These are phyloP conservation scores for Notarius lentiginosus DNA, from an alignment of 2,113 vertebrate species.

Conservation along the genomic window DNA sequence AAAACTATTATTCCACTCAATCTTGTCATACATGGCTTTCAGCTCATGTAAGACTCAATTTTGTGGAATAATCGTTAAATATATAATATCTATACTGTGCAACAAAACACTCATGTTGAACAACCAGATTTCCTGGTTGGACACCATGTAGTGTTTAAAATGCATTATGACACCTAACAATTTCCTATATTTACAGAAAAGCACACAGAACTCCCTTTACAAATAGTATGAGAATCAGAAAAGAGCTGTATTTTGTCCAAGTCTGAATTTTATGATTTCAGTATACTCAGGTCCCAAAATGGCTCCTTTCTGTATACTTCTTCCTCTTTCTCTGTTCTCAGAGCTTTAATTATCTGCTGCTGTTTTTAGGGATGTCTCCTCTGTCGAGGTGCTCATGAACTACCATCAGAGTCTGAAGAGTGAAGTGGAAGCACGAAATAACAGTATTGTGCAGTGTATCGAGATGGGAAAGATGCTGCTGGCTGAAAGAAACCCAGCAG, in stretches of 20 bases:
- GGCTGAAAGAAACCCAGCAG: conserved; percentile 81
- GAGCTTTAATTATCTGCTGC: conserved; percentile 46
- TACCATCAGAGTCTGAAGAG: conserved; percentile 92
- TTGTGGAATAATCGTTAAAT: too few species aligned
- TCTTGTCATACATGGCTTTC: too few species aligned
- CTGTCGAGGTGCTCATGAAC: conserved; percentile 93
- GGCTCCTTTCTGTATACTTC: background rate
- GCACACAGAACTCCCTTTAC: background rate
- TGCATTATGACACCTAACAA: background rate
- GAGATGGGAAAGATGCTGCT: conserved; percentile 88
- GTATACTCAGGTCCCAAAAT: background rate
- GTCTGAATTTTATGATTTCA: background rate
- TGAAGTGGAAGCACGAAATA: conserved; percentile 83
- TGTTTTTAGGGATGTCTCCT: conserved; percentile 85
- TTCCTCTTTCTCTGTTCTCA: conserved; percentile 6
- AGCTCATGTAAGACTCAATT: too few species aligned
- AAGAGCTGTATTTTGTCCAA: background rate
- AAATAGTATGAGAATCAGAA: background rate
- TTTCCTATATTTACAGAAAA: background rate
- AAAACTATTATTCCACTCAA: too few species aligned
- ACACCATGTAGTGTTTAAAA: background rate
- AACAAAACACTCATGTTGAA: too few species aligned
- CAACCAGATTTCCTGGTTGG: too few species aligned
- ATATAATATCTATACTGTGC: too few species aligned
- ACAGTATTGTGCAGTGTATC: conserved; percentile 79